These are phyloP conservation scores for Acleris literana DNA, from an alignment of 2,888 invertebrate species.

Conservation along the genomic window DNA sequence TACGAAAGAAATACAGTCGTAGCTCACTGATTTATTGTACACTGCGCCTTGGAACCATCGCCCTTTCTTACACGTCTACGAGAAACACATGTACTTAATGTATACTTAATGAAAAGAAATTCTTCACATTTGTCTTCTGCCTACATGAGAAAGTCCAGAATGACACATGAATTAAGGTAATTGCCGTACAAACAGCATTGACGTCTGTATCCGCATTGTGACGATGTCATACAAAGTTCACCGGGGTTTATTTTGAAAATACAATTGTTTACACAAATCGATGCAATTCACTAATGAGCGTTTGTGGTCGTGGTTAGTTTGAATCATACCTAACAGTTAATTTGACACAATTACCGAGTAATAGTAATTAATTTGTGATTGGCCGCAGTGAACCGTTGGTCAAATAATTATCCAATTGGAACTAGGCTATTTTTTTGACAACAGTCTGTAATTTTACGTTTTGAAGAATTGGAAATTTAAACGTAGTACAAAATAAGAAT, in stretches of 20 bases:
- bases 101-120: conserved; percentile 69
- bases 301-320: conserved; percentile 36
- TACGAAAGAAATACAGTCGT: conserved; percentile 82
- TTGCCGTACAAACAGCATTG: conserved; percentile 24
- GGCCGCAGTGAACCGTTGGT: conserved; percentile 38
- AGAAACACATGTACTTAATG: conserved; percentile 60
- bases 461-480: neutral
- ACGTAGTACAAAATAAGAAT: conserved; percentile 5
- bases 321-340: conserved; percentile 44
- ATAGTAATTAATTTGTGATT: conserved; percentile 51
- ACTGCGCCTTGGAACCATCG: conserved; percentile 67
- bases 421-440: neutral
- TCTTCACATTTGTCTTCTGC: conserved; percentile 66
- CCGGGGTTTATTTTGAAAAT: conserved; percentile 10
- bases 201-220: conserved; percentile 13
- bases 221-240: conserved; percentile 21
- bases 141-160: conserved; percentile 48
- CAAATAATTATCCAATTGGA: conserved; percentile 1
- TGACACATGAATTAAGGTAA: conserved; percentile 21
- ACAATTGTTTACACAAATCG: conserved; percentile 25
- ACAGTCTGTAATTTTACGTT: too few species aligned
- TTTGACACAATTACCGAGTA: conserved; percentile 56
- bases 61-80: conserved; percentile 53
- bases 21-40: conserved; percentile 77
- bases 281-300: conserved; percentile 27